These are phyloP conservation scores for Lasioglossum oenotherae DNA, from an alignment of 2,888 invertebrate species.

Conservation along the genomic window DNA sequence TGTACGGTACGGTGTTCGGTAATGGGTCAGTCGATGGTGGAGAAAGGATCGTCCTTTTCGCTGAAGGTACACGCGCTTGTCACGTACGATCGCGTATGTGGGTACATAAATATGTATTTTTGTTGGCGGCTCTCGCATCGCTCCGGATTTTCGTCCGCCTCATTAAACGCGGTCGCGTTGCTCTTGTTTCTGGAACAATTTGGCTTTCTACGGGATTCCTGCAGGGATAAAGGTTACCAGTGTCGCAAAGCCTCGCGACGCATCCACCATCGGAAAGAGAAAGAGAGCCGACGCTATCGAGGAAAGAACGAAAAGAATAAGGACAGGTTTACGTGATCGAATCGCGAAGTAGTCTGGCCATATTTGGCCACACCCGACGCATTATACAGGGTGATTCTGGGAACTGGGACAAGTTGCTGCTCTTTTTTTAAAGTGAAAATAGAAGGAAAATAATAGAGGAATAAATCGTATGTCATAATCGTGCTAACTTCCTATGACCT, in stretches of 20 bases:
- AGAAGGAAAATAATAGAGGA: too few relatives aligned
- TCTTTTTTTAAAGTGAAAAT: too few relatives aligned
- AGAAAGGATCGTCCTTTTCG: conserved; percentile 40
- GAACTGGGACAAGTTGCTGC: too few relatives aligned
- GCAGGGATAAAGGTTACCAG: neutral
- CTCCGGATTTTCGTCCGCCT: neutral
- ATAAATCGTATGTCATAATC: too few relatives aligned
- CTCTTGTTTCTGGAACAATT: neutral
- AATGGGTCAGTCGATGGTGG: neutral
- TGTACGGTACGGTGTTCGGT: neutral
- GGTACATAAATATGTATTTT: conserved; percentile 37
- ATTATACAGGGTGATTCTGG: conserved; percentile 32
- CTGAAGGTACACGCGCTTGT: conserved; percentile 12
- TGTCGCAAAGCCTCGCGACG: neutral
- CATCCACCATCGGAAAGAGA: neutral
- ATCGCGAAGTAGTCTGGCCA: conserved; percentile 65
- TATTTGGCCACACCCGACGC: conserved; percentile 69
- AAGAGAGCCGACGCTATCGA: neutral
- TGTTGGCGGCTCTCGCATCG: neutral
- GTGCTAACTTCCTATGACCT: too few relatives aligned
- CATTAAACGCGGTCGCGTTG: neutral
- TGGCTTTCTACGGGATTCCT: neutral
- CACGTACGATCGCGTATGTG: conserved; percentile 34
- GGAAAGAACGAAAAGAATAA: conserved; percentile 25
- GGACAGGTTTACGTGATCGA: conserved; percentile 58